Conservation (phyloP, 1,140 invertebrate genomes). For the Teleopsis dalmanni region DNA sequence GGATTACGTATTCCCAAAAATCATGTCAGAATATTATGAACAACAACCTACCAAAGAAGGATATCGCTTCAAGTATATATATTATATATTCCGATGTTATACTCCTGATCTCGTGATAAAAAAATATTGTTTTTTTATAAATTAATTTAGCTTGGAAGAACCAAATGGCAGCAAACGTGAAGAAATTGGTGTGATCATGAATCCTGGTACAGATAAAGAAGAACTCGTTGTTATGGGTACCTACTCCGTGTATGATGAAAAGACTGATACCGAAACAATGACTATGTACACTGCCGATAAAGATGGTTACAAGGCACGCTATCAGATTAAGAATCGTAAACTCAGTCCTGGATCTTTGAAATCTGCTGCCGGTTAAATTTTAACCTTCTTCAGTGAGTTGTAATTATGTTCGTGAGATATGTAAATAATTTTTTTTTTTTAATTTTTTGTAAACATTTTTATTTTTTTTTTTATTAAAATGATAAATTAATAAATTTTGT, state of each 20-base stretch:
- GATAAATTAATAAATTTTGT: too few species aligned
- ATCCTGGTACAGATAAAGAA: constrained; percentile 29
- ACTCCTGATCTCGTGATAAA: not conserved
- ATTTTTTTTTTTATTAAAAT: too few species aligned
- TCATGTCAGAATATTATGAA: constrained; percentile 19
- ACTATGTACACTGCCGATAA: constrained; percentile 42
- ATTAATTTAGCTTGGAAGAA: constrained; percentile 21
- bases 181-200: constrained; percentile 38
- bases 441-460: too few species aligned
- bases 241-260: constrained; percentile 26
- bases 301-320: constrained; percentile 34
- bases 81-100: not conserved
- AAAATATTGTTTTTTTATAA: not conserved
- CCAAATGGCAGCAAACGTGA: constrained; percentile 34
- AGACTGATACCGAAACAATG: constrained; percentile 30
- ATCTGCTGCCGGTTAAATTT: constrained; percentile 29
- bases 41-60: constrained; percentile 22
- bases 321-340: constrained; percentile 33
- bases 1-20: constrained; percentile 18
- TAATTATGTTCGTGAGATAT: too few species aligned
- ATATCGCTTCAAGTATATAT: constrained; percentile 30
- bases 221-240: constrained; percentile 35
- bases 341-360: constrained; percentile 26
- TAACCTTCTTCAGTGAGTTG: not conserved
- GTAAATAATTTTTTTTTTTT: too few species aligned